Evolutionary conservation across 2,888 invertebrate species (phyloP).

Genomic region (Hydriomena furcata): DNA sequence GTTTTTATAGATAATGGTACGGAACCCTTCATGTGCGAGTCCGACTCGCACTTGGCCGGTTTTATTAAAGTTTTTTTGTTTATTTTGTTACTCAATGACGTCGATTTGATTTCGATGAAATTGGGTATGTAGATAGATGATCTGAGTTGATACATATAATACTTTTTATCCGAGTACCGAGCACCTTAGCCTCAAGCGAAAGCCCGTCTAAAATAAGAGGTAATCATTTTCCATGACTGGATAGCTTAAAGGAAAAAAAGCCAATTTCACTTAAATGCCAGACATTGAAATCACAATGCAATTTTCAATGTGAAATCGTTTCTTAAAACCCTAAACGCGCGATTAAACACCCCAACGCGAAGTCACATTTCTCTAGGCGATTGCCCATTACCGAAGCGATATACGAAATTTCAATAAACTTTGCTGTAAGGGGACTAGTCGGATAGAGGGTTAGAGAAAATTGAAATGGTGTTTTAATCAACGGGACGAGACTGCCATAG

Average conservation of each 20-base stretch:
- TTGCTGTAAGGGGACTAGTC: constrained; percentile 43
- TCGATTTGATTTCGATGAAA: no score
- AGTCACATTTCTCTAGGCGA: constrained; percentile 60
- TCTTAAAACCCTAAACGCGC: constrained; percentile 58
- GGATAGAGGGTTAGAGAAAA: constrained; percentile 17
- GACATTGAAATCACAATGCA: constrained; percentile 50
- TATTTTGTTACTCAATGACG: no score
- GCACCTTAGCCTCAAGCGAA: no score
- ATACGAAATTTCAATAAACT: constrained; percentile 77
- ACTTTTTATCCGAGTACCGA: no score
- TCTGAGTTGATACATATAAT: no score
- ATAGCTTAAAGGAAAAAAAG: constrained; percentile 1
- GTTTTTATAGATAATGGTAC: no score
- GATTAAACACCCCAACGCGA: constrained; percentile 61
- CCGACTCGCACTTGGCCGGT: no score
- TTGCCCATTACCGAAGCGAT: constrained; percentile 71
- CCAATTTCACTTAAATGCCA: constrained; percentile 26
- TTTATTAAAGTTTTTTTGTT: no score
- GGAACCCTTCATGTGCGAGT: no score
- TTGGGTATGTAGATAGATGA: no score
- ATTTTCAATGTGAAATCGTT: constrained; percentile 55
- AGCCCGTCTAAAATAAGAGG: no score
- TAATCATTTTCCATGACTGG: background rate
- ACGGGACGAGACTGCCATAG: no score
- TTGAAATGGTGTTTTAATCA: constrained; percentile 7